phyloP scores from a whole-genome alignment of 2,113 vertebrate genomes.

The Cheirogaleus medius region DNA sequence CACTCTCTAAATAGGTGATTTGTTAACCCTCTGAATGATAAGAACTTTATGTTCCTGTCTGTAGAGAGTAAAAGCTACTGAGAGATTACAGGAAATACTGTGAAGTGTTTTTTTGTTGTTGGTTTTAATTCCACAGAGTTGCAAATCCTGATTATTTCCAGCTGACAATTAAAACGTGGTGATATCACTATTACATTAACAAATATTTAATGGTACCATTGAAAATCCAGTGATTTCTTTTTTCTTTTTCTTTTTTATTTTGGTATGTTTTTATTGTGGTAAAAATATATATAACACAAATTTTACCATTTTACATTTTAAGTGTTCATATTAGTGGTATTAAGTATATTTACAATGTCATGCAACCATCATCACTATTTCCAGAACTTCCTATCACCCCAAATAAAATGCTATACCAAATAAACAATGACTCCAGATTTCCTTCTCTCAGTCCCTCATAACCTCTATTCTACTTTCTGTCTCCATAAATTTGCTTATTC shows the following conservation, averaged over 20 bases:
- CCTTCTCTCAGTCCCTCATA: not conserved
- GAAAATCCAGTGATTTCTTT: not conserved
- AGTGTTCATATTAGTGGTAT: not conserved
- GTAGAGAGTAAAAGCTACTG: not conserved
- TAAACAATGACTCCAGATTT: not conserved
- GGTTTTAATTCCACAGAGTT: not conserved
- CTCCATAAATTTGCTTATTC: not conserved
- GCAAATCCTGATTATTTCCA: not conserved
- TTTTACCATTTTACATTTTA: not conserved
- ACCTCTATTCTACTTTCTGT: not conserved
- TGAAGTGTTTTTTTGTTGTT: not conserved
- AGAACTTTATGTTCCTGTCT: not conserved
- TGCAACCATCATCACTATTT: not conserved
- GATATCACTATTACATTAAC: not conserved
- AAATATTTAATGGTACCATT: not conserved
- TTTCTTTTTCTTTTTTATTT: too few species aligned
- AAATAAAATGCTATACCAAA: not conserved
- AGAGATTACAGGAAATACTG: not conserved
- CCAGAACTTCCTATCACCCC: not conserved
- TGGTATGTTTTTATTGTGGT: not conserved
- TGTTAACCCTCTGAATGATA: conserved; percentile 14
- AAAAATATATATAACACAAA: not conserved
- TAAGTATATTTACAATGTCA: not conserved
- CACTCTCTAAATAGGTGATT: not conserved
- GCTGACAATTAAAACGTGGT: not conserved